Percentiles rank a stretch among this genome's conserved stretches.
phyloP scores from a whole-genome alignment of 2,113 vertebrate genomes.

The Suricata suricatta region DNA sequence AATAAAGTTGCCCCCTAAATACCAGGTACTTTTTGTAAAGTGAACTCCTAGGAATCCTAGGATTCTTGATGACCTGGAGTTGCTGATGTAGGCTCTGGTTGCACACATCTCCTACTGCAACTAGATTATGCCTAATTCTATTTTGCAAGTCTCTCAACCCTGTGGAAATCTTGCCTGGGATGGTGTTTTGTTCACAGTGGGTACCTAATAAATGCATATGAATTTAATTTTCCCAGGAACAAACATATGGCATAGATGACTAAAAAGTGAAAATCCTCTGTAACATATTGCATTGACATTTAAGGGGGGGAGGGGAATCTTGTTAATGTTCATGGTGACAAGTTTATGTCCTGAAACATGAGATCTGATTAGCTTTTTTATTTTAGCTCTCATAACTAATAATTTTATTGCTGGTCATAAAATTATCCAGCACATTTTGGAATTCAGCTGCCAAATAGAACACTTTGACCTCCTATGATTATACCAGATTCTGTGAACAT shows the following conservation, averaged over 20 bases:
- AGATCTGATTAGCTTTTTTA: constrained; percentile 72
- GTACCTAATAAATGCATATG: neutral
- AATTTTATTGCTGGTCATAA: constrained; percentile 67
- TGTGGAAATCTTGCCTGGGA: neutral
- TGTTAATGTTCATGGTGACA: constrained; percentile 59
- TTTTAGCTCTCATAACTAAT: constrained; percentile 60
- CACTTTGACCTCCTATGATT: constrained; percentile 44
- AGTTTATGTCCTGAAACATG: constrained; percentile 72
- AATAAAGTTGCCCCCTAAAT: neutral
- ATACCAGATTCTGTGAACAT: constrained; percentile 25
- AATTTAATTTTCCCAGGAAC: constrained; percentile 20
- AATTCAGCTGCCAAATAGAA: constrained; percentile 63
- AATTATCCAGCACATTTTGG: constrained; percentile 69
- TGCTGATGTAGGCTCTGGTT: neutral
- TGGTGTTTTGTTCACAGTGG: neutral
- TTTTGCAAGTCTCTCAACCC: neutral
- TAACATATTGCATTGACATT: neutral
- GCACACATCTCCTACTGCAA: neutral
- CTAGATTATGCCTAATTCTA: neutral
- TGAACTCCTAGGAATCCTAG: neutral
- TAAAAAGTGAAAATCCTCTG: constrained; percentile 40
- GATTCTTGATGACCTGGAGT: neutral
- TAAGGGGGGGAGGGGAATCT: neutral
- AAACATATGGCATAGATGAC: constrained; percentile 48
- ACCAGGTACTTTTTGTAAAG: neutral